Base-by-base conservation (phyloP, 1,140 invertebrate species). In the Lordiphosa collinella region DNA sequence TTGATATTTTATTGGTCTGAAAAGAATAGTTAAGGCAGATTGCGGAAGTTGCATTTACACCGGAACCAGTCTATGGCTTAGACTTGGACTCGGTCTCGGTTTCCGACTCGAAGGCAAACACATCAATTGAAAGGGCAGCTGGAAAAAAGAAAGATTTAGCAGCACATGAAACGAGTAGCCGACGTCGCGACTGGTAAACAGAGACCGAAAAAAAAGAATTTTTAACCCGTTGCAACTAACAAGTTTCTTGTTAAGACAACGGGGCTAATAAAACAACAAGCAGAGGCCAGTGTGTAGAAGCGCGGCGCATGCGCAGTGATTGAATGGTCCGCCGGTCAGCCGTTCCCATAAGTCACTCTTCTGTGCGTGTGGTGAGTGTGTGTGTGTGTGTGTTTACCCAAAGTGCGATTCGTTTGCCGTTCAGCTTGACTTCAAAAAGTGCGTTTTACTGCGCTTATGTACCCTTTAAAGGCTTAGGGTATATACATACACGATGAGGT, bases 221-320 rank as follows among this genome's bases (percentile, higher is more conserved):
- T 47, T 64, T 63, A 84, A 70, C 78, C 78, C 78, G 78, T 62
- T 84, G 78, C 78, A 84, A 84, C 78, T 84, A 84, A 84, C 78
- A 84, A 84, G 78, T 84, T 84, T 84, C 78, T 84, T 61, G 68
- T 84, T 84, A 84, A 84, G 69, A 78, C 78, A 84, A 84, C 73
- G 67, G 68, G 59, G 61, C 72, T 67, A 84, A 84, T 73, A 84
- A 84, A 73, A 52, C 71, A 80, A 79, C 63, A 79, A 66, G 52
- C 18, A 41, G 35, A 52, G 18, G 46, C 29, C 29, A 35, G 25
- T 25, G 14, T 13, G 11, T 40, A 34, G 46, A n/a, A 44, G 46
- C 40, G 52, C 52, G 57, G 76, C 75, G 75, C 75, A 82, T 80
- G 76, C 65, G 41, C 67, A 60, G 65, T 34, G 54, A 67, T 67